Evolutionary conservation across 2,797 vertebrate species (phyloP).

Genomic region (Tadarida brasiliensis): DNA sequence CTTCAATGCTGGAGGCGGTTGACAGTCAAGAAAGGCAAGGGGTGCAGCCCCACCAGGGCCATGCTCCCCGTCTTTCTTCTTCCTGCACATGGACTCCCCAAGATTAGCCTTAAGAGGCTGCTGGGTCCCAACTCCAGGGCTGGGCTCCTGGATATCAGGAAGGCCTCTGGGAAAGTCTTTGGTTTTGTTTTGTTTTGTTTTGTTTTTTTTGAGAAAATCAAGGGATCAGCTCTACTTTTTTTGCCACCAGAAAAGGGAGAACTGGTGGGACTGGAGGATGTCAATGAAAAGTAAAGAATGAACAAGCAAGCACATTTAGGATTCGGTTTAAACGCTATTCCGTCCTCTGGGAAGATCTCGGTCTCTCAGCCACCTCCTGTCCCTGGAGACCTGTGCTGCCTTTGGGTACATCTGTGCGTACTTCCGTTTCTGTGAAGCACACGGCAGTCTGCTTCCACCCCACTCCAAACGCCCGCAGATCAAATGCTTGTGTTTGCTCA

Average conservation of each 20-base stretch:
- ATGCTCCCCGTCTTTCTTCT: neutral
- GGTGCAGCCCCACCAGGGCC: rapidly evolving
- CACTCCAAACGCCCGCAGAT: neutral
- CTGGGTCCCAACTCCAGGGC: neutral
- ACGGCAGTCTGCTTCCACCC: neutral
- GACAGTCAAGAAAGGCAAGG: neutral
- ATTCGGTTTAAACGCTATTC: neutral
- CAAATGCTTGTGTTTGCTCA: neutral
- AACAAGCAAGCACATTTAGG: neutral
- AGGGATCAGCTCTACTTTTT: neutral
- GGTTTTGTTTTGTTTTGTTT: neutral
- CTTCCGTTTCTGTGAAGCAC: neutral
- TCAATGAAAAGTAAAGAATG: neutral
- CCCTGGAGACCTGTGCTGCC: neutral
- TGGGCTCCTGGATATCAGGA: neutral
- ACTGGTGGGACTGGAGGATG: neutral
- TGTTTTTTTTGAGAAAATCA: neutral
- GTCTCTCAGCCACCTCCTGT: neutral
- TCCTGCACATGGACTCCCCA: neutral
- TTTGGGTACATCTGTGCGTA: neutral
- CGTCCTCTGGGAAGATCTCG: neutral
- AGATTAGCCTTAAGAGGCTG: neutral
- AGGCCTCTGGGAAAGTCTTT: neutral
- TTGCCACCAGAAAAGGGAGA: neutral
- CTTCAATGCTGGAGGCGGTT: too few species aligned